Evolutionary conservation across 1,140 invertebrate species (phyloP).

Genomic region (Pseudomyrmex gracilis): DNA sequence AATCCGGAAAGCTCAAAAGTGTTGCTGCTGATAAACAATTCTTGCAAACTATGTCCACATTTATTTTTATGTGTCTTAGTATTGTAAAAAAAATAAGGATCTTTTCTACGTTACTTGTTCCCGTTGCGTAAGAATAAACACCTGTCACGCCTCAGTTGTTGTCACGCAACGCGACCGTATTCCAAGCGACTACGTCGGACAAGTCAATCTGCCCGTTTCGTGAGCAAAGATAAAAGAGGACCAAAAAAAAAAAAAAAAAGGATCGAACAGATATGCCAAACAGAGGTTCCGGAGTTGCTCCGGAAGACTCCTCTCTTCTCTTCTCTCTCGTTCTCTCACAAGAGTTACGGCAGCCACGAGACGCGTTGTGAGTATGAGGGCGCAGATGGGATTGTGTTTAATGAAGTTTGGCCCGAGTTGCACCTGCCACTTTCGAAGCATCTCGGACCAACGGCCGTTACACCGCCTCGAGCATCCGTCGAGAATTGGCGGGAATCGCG

Average conservation of each 20-base stretch:
- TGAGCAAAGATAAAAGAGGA: constrained; percentile 42
- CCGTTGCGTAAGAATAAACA: background rate
- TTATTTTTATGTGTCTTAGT: background rate
- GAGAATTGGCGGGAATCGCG: constrained; percentile 78
- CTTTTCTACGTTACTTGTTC: background rate
- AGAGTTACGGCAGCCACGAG: constrained; percentile 68
- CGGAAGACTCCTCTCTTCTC: constrained; percentile 61
- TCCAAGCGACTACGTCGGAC: constrained; percentile 33
- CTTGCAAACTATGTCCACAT: too few relatives aligned
- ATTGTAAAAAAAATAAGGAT: background rate
- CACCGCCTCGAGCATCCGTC: constrained; percentile 73
- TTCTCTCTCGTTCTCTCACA: constrained; percentile 29
- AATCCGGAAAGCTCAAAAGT: background rate
- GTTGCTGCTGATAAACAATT: background rate
- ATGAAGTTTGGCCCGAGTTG: constrained; percentile 83
- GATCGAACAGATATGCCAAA: constrained; percentile 31
- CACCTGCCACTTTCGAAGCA: constrained; percentile 82
- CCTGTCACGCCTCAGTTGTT: constrained; percentile 48
- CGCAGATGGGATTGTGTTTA: constrained; percentile 84
- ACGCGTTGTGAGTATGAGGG: constrained; percentile 80
- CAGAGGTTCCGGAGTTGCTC: constrained; percentile 62
- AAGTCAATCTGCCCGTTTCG: background rate
- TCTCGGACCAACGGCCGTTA: constrained; percentile 80
- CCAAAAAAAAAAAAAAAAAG: background rate
- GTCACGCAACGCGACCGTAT: constrained; percentile 31